These are phyloP conservation scores for Pituophis catenifer DNA, from an alignment of 2,113 vertebrate species.

Conservation along the genomic window DNA sequence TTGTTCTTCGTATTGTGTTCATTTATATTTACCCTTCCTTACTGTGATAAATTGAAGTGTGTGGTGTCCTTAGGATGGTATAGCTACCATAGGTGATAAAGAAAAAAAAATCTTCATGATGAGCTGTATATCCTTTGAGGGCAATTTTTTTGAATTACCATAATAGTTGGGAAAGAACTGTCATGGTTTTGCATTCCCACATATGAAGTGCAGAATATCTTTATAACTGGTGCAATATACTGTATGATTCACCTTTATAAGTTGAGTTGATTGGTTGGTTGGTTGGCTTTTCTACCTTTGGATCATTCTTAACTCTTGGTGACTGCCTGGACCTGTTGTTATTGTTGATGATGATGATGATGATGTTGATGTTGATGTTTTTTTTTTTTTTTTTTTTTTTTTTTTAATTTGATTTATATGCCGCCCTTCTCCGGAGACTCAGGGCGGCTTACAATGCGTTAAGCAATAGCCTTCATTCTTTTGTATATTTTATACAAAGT, in stretches of 20 bases:
- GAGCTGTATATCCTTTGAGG: not conserved
- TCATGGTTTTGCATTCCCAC: not conserved
- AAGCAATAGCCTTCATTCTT: too few species aligned
- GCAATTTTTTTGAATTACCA: not conserved
- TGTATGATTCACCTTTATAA: not conserved
- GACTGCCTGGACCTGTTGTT: not conserved
- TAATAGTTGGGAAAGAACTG: not conserved
- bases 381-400: too few species aligned
- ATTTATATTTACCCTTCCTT: not conserved
- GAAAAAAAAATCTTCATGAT: not conserved
- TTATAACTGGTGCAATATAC: not conserved
- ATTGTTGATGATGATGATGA: too few species aligned
- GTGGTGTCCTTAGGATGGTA: not conserved
- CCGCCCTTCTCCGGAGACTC: too few species aligned
- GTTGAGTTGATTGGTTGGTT: not conserved
- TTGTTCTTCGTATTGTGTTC: not conserved
- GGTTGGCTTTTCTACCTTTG: not conserved
- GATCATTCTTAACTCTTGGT: not conserved
- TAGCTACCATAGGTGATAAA: not conserved
- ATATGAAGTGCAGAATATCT: not conserved
- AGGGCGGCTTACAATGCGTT: too few species aligned
- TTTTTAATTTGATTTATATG: too few species aligned
- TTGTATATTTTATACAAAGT: too few species aligned
- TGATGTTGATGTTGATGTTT: too few species aligned
- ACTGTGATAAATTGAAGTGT: not conserved